These are phyloP conservation scores for Archips xylosteana DNA, from an alignment of 2,888 invertebrate species.

Conservation along the genomic window DNA sequence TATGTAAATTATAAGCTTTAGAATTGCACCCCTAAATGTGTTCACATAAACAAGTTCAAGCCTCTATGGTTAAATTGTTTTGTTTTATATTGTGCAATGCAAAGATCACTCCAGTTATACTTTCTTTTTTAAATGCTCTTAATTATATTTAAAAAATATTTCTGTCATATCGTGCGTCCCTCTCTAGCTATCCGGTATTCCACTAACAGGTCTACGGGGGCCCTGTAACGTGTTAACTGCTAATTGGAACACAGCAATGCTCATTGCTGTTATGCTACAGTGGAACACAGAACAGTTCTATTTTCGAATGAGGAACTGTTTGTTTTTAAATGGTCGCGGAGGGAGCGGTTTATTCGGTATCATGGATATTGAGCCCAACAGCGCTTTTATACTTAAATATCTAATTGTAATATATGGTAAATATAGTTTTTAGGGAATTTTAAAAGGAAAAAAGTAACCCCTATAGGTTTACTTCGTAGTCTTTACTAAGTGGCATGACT, in stretches of 20 bases:
- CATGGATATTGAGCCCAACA: background rate
- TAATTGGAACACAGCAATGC: slow-evolving; percentile 43
- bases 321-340: slow-evolving; percentile 10
- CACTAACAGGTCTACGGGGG: slow-evolving; percentile 23
- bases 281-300: slow-evolving; percentile 8
- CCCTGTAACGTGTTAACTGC: slow-evolving; percentile 43
- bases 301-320: slow-evolving; percentile 15
- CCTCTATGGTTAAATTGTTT: too few species aligned
- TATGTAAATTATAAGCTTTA: too few species aligned
- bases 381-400: background rate
- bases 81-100: too few species aligned
- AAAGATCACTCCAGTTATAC: too few species aligned
- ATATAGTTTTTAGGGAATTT: too few species aligned
- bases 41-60: too few species aligned
- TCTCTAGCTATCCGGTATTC: slow-evolving; percentile 18
- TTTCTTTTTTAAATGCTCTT: too few species aligned
- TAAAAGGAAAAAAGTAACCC: too few species aligned
- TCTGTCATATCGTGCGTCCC: background rate
- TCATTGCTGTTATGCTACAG: slow-evolving; percentile 15
- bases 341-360: background rate
- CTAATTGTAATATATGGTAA: too few species aligned
- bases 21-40: too few species aligned
- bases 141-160: background rate
- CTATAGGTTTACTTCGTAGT: too few species aligned
- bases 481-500: too few species aligned